phyloP scores from a whole-genome alignment of 2,113 vertebrate species.

The Taxidea taxus region DNA sequence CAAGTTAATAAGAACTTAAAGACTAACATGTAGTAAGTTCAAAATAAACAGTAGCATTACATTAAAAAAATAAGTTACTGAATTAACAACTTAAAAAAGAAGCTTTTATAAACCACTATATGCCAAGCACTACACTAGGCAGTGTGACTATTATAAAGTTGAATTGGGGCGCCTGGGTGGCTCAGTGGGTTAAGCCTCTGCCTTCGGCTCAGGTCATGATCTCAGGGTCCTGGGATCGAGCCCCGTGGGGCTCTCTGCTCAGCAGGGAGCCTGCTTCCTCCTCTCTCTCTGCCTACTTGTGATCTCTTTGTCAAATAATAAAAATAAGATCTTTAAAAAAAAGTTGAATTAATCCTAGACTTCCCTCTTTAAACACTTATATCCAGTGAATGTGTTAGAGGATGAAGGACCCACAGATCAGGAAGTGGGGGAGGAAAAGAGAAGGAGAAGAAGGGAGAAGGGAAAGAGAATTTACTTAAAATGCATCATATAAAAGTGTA shows the following conservation, averaged over 20 bases:
- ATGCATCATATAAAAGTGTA: rapidly evolving
- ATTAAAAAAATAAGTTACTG: neutral
- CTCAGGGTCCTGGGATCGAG: no score
- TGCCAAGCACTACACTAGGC: neutral
- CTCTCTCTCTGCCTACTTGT: no score
- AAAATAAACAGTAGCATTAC: neutral
- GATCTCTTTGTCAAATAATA: no score
- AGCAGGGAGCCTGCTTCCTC: no score
- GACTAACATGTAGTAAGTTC: neutral
- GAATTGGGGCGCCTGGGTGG: no score
- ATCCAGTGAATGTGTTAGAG: neutral
- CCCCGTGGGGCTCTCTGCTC: no score
- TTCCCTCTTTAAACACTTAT: neutral
- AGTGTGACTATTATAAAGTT: neutral
- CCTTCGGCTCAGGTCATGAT: no score
- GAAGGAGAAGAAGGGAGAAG: rapidly evolving
- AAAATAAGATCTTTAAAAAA: no score
- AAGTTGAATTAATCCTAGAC: neutral
- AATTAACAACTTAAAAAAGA: neutral
- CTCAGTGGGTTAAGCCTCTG: no score
- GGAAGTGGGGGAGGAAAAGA: neutral
- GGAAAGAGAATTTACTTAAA: neutral
- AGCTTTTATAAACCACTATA: neutral
- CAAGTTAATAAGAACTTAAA: neutral
- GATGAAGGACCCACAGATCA: neutral